A percentile compares a stretch with the other conserved stretches of the same genome.
Evolutionary conservation across 2,113 vertebrate genomes (phyloP).

Genomic region (Dolichallabes microphthalmus): DNA sequence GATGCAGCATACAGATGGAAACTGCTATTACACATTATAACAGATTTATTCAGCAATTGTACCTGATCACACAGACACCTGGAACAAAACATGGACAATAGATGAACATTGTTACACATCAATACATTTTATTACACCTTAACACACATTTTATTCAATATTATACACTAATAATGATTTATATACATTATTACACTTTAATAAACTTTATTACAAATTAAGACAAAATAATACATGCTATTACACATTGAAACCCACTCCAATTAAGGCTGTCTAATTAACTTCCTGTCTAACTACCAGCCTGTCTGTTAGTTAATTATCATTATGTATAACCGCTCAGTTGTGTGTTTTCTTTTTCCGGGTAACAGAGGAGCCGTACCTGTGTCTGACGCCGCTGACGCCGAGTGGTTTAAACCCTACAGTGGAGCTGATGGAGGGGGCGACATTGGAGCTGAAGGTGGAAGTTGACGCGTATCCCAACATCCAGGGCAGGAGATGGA

Average conservation of each 20-base stretch:
- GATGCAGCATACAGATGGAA: no score
- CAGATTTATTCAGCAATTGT: no score
- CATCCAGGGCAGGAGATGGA: slow-evolving; percentile 9
- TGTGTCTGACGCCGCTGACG: slow-evolving; percentile 66
- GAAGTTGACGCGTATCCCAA: slow-evolving; percentile 1
- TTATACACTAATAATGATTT: neutral
- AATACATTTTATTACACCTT: neutral
- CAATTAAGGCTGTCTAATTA: neutral
- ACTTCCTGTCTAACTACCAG: neutral
- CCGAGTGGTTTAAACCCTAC: slow-evolving; percentile 30
- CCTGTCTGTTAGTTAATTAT: neutral
- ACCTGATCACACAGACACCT: neutral
- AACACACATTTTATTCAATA: no score
- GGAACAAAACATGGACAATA: neutral
- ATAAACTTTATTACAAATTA: neutral
- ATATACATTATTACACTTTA: neutral
- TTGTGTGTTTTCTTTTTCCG: neutral
- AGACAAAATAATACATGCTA: neutral
- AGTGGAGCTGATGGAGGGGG: slow-evolving; percentile 69
- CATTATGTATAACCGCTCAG: neutral
- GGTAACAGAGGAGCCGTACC: slow-evolving; percentile 76
- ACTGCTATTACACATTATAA: no score
- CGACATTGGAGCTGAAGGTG: slow-evolving; percentile 54
- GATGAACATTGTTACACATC: neutral
- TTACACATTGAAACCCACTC: neutral